These are phyloP conservation scores for Bergia sp. DNA, from an alignment of 92 coral and sea anemone species.

Conservation along the genomic window DNA sequence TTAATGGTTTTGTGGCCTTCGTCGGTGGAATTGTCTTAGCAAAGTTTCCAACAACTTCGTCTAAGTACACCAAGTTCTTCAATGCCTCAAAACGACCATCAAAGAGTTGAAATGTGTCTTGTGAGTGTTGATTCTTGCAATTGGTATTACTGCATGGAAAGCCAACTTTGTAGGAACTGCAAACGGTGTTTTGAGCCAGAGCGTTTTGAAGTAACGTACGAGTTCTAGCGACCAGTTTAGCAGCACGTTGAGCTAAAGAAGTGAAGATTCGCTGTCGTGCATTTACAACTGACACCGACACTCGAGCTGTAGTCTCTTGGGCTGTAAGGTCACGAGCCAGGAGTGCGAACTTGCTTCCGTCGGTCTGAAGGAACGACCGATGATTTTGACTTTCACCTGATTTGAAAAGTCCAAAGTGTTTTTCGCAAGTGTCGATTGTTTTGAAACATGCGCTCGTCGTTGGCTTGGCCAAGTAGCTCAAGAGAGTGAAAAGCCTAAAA, in stretches of 20 bases:
- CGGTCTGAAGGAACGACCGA: slow-evolving; percentile 27
- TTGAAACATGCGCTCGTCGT: not conserved
- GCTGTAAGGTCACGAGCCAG: slow-evolving; percentile 37
- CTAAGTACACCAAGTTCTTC: slow-evolving; percentile 61
- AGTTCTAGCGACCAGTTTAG: slow-evolving; percentile 29
- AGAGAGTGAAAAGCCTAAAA: slow-evolving; percentile 53
- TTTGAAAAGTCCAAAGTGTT: slow-evolving; percentile 71
- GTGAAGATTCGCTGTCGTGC: slow-evolving; percentile 54
- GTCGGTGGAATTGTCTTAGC: not conserved
- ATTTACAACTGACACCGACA: slow-evolving; percentile 41
- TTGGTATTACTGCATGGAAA: slow-evolving; percentile 14
- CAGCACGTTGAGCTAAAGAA: slow-evolving; percentile 35
- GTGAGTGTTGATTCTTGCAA: slow-evolving; percentile 45
- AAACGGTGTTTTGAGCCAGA: slow-evolving; percentile 1
- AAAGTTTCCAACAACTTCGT: slow-evolving; percentile 54
- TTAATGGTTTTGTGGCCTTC: slow-evolving; percentile 2
- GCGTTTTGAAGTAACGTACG: slow-evolving; percentile 22
- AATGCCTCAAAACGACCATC: slow-evolving; percentile 55
- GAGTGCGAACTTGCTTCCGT: slow-evolving; percentile 45
- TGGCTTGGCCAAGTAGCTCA: slow-evolving; percentile 51
- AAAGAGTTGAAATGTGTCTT: slow-evolving; percentile 43
- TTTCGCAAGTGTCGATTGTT: slow-evolving; percentile 55
- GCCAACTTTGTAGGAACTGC: slow-evolving; percentile 30
- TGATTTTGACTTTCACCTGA: slow-evolving; percentile 37
- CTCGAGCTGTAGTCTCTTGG: slow-evolving; percentile 22